Evolutionary conservation across 2,797 vertebrate genomes (phyloP).

Genomic region (Poecilia wingei): DNA sequence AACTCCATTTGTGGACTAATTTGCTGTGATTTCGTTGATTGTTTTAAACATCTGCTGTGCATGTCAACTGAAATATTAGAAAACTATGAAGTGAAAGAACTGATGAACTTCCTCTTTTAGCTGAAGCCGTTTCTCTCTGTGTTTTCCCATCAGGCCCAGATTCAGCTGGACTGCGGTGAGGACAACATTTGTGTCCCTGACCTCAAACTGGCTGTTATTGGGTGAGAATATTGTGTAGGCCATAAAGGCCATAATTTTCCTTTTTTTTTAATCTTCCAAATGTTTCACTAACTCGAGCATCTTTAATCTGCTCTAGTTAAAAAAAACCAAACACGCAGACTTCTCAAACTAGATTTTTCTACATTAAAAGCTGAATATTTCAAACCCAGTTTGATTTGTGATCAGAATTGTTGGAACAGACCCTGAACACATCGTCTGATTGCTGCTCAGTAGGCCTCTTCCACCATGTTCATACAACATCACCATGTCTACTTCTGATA

Average conservation of each 20-base stretch:
- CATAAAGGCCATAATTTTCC: too few species aligned
- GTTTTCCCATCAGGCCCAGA: constrained; percentile 84
- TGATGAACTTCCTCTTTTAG: constrained; percentile 11
- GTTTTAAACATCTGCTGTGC: background rate
- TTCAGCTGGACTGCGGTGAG: constrained; percentile 92
- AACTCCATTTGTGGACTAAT: background rate
- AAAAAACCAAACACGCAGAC: background rate
- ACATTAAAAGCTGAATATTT: too few species aligned
- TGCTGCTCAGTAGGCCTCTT: background rate
- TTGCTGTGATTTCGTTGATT: background rate
- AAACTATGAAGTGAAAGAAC: background rate
- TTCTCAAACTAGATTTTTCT: too few species aligned
- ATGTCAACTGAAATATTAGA: background rate
- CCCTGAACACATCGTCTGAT: background rate
- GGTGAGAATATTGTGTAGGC: constrained; percentile 76
- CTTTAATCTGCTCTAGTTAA: background rate
- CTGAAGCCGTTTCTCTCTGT: constrained; percentile 23
- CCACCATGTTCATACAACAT: background rate
- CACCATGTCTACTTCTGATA: background rate
- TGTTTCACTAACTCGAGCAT: background rate
- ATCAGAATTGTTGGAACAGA: background rate
- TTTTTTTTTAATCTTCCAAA: too few species aligned
- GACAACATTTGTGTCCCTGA: constrained; percentile 96
- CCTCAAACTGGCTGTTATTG: constrained; percentile 88
- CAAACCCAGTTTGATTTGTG: too few species aligned